Evolutionary conservation across 2,888 invertebrate genomes (phyloP).

Genomic region (Vandiemenella viatica): DNA sequence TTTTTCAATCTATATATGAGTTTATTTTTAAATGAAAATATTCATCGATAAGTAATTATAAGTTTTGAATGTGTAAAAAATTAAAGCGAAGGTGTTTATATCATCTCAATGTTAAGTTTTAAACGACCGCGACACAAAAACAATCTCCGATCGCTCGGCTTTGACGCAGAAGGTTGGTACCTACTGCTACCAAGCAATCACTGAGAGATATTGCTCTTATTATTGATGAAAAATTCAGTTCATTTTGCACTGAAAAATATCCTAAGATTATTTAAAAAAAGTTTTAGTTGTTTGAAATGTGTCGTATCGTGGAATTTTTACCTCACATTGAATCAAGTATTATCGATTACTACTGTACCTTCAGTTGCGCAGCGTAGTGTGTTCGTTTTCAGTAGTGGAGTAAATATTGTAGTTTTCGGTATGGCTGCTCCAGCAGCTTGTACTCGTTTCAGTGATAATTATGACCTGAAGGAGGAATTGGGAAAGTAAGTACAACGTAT

Average conservation of each 20-base stretch:
- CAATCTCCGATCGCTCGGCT: no score
- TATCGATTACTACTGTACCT: slow-evolving; percentile 19
- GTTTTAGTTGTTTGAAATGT: not conserved
- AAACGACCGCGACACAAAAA: no score
- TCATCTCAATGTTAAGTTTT: no score
- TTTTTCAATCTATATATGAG: no score
- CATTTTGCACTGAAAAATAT: not conserved
- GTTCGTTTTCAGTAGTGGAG: slow-evolving; percentile 20
- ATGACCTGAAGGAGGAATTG: slow-evolving; percentile 98
- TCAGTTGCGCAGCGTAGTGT: slow-evolving; percentile 21
- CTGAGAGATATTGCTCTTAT: no score
- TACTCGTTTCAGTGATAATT: slow-evolving; percentile 98
- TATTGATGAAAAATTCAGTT: no score
- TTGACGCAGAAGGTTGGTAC: no score
- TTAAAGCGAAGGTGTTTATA: no score
- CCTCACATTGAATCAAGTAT: slow-evolving; percentile 2
- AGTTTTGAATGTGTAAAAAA: no score
- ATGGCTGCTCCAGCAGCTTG: slow-evolving; percentile 84
- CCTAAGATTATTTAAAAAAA: not conserved
- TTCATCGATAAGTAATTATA: no score
- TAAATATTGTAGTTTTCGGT: slow-evolving; percentile 31
- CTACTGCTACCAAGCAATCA: no score
- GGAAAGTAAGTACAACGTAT: slow-evolving; percentile 71
- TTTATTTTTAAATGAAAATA: no score
- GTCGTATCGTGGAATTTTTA: not conserved